Evolutionary conservation across 1,140 invertebrate genomes (phyloP).

Genomic region (Cardiocondyla obscurior): DNA sequence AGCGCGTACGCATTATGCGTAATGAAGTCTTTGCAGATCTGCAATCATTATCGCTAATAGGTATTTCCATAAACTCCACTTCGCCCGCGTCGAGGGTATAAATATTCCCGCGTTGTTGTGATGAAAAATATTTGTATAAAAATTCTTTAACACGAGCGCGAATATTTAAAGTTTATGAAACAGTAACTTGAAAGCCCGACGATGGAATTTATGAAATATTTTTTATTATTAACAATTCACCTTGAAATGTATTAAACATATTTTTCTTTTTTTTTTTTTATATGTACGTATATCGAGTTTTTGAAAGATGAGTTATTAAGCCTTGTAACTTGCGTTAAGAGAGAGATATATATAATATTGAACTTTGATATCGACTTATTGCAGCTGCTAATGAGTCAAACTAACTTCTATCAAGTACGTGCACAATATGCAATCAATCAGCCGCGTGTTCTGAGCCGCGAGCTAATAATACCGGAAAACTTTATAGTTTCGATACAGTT

Average conservation of each 20-base stretch:
- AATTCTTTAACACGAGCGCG: not conserved
- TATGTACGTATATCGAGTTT: too few species aligned
- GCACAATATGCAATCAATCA: slow-evolving; percentile 45
- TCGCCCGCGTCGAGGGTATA: too few species aligned
- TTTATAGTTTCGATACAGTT: slow-evolving; percentile 20
- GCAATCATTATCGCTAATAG: slow-evolving; percentile 9
- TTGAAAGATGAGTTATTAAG: not conserved
- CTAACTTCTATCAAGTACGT: slow-evolving; percentile 14
- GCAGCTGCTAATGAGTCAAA: not conserved
- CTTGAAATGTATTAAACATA: not conserved
- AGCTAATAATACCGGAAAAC: slow-evolving; percentile 29
- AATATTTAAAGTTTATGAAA: not conserved
- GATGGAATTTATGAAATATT: too few species aligned
- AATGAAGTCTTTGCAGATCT: slow-evolving; percentile 56
- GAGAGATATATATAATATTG: not conserved
- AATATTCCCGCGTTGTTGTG: too few species aligned
- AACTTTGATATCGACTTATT: not conserved
- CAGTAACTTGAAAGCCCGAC: not conserved
- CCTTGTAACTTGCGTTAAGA: not conserved
- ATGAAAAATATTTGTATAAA: not conserved
- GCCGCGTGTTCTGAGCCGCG: slow-evolving; percentile 1
- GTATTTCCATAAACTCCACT: slow-evolving; percentile 10
- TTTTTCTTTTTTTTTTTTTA: too few species aligned
- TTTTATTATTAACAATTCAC: too few species aligned
- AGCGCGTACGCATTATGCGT: slow-evolving; percentile 50